Base-by-base conservation (phyloP, 2,113 vertebrate genomes). In the Calyptomena viridis region DNA sequence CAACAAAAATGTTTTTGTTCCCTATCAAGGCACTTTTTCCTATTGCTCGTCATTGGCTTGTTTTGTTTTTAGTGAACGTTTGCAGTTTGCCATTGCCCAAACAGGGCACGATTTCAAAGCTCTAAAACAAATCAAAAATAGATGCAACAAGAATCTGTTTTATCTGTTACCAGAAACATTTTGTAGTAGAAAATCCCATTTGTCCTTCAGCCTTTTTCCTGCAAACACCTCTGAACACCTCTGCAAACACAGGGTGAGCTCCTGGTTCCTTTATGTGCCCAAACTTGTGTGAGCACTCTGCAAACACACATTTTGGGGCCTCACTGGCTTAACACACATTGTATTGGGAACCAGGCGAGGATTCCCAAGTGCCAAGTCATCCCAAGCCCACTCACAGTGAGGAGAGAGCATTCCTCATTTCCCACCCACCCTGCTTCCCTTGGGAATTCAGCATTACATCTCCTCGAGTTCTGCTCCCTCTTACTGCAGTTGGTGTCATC, bases 1-100 rank as follows among this genome's bases (percentile, higher is more conserved):
- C 68, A 50, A 94, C 93, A 94, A 96, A 94, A 94, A 96, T 62
- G 73, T 87, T 90, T 95, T 95, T 95, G 95, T 85, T 96, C 95
- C 87, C 85, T 9, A 87, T 62, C 55, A 63, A 64, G 93, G 87
- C 85, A n/a, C 89, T 89, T 95, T 85, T 6, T 28, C 63, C 67
- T 28, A 1, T 30, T 52, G 82, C 94, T 76, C 16, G 12, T 58
- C 50, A 31, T 71, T 44, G 89, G 53, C 78, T 87, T 50, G 81
- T 53, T 87, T 83, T 44, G 63, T 6, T 46, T 59, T 35, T 64
- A 84, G 27, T 73, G 78, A 69, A 2, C 14, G 0, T 73, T 56
- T 49, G 67, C 4, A 16, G 62, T 30, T 78, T 63, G 63, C 5
- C 8, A n/a, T 7, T 35, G 49, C 64, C 83, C 2, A 35, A 52